These are phyloP conservation scores for Enteromius afrohamiltoni DNA, from an alignment of 2,797 vertebrate species.

Conservation along the genomic window DNA sequence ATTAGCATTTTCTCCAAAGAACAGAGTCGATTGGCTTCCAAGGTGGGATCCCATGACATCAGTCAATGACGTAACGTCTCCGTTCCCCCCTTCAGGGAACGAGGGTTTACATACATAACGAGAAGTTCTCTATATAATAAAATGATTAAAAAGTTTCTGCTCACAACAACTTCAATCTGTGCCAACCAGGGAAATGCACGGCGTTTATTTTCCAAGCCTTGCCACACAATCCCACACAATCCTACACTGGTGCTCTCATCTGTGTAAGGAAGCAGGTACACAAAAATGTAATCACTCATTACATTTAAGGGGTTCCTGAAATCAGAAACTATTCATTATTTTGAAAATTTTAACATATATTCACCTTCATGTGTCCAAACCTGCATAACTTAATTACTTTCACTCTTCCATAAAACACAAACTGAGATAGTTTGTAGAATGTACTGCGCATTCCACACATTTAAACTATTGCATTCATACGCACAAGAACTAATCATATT, in stretches of 20 bases:
- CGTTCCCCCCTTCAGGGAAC: too few species aligned
- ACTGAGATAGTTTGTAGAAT: not conserved
- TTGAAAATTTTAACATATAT: not conserved
- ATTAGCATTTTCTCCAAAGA: too few species aligned
- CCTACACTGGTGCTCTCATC: slow-evolving; percentile 68
- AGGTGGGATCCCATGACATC: too few species aligned
- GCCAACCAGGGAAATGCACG: slow-evolving; percentile 72
- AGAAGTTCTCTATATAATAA: not conserved
- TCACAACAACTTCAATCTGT: slow-evolving; percentile 67
- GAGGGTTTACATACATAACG: too few species aligned
- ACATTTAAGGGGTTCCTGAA: not conserved
- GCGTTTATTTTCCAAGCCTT: not conserved
- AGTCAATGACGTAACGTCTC: too few species aligned
- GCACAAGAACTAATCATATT: not conserved
- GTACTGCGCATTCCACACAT: not conserved
- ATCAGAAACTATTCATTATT: not conserved
- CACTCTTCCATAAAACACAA: not conserved
- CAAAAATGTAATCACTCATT: not conserved
- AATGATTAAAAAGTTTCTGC: slow-evolving; percentile 29
- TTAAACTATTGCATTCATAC: not conserved
- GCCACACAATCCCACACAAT: slow-evolving; percentile 70
- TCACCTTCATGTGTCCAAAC: not conserved
- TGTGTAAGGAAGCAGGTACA: slow-evolving; percentile 43
- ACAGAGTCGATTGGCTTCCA: too few species aligned
- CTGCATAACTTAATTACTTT: not conserved